Evolutionary conservation across 2,888 invertebrate genomes (phyloP).

Genomic region (Merodon equestris): DNA sequence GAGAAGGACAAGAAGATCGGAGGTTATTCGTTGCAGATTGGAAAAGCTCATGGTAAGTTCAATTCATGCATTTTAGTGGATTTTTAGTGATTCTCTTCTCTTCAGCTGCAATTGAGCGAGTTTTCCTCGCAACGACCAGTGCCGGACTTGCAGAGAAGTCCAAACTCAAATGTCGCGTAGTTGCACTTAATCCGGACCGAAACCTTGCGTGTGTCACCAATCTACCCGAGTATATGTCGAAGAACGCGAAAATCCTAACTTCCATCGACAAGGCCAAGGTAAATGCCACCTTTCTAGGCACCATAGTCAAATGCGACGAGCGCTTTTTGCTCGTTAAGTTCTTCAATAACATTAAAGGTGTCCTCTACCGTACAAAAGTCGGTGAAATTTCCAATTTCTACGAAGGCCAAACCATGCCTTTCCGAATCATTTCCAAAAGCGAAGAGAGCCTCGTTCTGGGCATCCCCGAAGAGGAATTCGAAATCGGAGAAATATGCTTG

Average conservation of each 20-base stretch:
- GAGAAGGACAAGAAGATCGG: conserved; percentile 79
- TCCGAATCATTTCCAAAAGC: conserved; percentile 72
- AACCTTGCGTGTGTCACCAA: conserved; percentile 82
- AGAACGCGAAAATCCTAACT: conserved; percentile 80
- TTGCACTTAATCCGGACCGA: conserved; percentile 79
- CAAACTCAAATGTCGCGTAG: conserved; percentile 82
- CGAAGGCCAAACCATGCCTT: conserved; percentile 76
- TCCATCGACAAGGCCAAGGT: conserved; percentile 80
- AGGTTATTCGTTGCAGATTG: conserved; percentile 80
- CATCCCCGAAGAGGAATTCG: conserved; percentile 74
- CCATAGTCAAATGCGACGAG: conserved; percentile 74
- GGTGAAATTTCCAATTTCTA: conserved; percentile 70
- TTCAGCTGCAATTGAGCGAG: conserved; percentile 81
- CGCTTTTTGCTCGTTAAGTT: conserved; percentile 76
- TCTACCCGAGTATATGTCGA: conserved; percentile 83
- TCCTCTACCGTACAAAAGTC: conserved; percentile 73
- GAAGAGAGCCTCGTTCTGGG: conserved; percentile 73
- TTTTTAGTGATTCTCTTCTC: conserved; percentile 20
- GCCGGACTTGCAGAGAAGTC: conserved; percentile 82
- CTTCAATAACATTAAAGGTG: conserved; percentile 78
- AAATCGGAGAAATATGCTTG: conserved; percentile 75
- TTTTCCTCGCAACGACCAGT: conserved; percentile 80
- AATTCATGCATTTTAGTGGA: neutral
- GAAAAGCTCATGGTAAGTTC: conserved; percentile 79
- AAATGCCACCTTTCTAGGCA: conserved; percentile 78